Evolutionary conservation across 2,888 invertebrate species (phyloP).

Genomic region (Carterocephalus palaemon): DNA sequence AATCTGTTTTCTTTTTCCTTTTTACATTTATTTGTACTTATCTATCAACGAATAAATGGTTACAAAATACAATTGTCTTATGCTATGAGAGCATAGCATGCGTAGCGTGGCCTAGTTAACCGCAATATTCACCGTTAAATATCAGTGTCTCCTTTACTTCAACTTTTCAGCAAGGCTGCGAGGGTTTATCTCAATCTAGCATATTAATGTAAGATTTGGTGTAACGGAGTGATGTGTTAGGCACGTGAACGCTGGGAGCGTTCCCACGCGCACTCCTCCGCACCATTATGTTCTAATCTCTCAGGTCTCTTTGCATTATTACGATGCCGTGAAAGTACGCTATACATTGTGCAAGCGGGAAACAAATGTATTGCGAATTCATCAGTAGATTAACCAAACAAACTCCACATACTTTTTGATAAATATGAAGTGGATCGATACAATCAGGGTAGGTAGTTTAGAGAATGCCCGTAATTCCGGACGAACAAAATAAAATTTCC

Average conservation of each 20-base stretch:
- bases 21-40: no score
- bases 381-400: constrained; percentile 4
- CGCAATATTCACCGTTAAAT: no score
- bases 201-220: constrained; percentile 74
- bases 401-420: not conserved
- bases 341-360: constrained; percentile 64
- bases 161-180: not conserved
- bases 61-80: no score
- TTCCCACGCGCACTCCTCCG: constrained; percentile 78
- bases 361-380: constrained; percentile 49
- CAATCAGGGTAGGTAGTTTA: no score
- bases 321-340: constrained; percentile 72
- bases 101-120: no score
- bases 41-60: no score
- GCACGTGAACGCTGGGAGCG: constrained; percentile 76
- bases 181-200: constrained; percentile 64
- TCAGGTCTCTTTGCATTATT: constrained; percentile 74
- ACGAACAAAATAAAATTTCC: no score
- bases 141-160: constrained; percentile 1
- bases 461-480: no score
- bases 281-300: constrained; percentile 77
- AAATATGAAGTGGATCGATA: not conserved
- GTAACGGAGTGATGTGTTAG: constrained; percentile 61
- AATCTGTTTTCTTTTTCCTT: no score
- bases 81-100: no score